phyloP scores from a whole-genome alignment of 2,888 invertebrate species.

The Allacma fusca region DNA sequence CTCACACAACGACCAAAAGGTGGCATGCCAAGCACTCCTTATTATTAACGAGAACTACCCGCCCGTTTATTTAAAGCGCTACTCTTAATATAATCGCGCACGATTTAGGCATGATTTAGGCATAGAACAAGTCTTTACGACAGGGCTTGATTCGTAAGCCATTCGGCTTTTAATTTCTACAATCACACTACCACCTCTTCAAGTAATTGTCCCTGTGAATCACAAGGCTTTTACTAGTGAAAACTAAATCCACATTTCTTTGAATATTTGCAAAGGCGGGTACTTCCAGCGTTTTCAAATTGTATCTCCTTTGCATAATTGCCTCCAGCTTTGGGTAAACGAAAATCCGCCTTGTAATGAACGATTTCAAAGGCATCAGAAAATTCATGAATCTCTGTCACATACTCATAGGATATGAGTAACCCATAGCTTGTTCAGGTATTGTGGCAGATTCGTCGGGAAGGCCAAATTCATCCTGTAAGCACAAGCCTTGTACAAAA shows the following conservation, averaged over 20 bases:
- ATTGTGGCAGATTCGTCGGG: conserved; percentile 47
- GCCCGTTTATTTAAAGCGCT: no score
- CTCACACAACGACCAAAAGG: no score
- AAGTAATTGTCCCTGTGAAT: no score
- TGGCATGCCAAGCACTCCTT: no score
- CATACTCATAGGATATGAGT: conserved; percentile 38
- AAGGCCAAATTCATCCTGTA: conserved; percentile 46
- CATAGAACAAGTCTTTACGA: no score
- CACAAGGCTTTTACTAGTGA: no score
- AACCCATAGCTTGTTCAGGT: conserved; percentile 11
- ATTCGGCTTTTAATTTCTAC: no score
- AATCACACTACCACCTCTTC: no score
- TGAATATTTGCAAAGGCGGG: conserved; percentile 44
- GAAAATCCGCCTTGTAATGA: conserved; percentile 13
- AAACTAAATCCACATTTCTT: conserved; percentile 38
- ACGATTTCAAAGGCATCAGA: conserved; percentile 26
- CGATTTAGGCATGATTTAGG: no score
- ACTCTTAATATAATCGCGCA: no score
- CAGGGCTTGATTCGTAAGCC: no score
- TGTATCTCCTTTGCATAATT: conserved; percentile 31
- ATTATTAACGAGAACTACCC: no score
- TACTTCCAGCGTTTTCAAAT: conserved; percentile 20
- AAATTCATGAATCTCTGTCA: conserved; percentile 37
- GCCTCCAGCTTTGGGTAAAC: conserved; percentile 46
- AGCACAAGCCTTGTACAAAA: conserved; percentile 46